Evolutionary conservation across 2,113 vertebrate species (phyloP).

Genomic region (Zosterops hypoxanthus): DNA sequence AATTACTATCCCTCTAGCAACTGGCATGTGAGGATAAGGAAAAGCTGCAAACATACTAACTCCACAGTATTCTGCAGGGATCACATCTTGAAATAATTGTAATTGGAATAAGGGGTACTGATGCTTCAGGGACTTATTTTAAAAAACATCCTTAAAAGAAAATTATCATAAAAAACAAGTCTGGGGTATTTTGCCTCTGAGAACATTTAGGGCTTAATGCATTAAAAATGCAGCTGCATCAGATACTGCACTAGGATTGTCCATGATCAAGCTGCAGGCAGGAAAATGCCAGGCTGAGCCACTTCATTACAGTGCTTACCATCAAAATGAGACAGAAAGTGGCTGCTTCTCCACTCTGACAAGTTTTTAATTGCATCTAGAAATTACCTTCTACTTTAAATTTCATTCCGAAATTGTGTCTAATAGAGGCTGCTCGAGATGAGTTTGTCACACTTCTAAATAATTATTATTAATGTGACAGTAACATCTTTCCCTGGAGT

Average conservation of each 20-base stretch:
- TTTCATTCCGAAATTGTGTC: background rate
- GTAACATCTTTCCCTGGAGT: background rate
- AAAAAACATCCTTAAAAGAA: background rate
- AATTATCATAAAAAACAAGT: background rate
- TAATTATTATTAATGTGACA: constrained; percentile 44
- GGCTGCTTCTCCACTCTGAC: background rate
- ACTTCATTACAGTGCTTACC: constrained; percentile 13
- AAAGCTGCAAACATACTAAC: background rate
- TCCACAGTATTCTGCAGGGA: background rate
- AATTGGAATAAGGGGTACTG: background rate
- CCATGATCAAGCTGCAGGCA: background rate
- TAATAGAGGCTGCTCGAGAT: constrained; percentile 16
- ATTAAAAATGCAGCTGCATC: background rate
- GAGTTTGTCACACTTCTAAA: constrained; percentile 19
- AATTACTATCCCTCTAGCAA: background rate
- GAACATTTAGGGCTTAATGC: background rate
- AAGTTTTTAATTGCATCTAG: constrained; percentile 39
- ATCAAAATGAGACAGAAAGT: background rate
- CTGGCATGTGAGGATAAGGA: background rate
- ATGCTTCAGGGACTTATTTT: background rate
- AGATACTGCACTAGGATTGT: background rate
- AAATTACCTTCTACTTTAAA: constrained; percentile 36
- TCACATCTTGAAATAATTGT: background rate
- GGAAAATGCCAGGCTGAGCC: background rate
- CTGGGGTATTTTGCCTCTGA: background rate